phyloP scores from a whole-genome alignment of 2,797 vertebrate genomes.

The Rhinophrynus dorsalis region DNA sequence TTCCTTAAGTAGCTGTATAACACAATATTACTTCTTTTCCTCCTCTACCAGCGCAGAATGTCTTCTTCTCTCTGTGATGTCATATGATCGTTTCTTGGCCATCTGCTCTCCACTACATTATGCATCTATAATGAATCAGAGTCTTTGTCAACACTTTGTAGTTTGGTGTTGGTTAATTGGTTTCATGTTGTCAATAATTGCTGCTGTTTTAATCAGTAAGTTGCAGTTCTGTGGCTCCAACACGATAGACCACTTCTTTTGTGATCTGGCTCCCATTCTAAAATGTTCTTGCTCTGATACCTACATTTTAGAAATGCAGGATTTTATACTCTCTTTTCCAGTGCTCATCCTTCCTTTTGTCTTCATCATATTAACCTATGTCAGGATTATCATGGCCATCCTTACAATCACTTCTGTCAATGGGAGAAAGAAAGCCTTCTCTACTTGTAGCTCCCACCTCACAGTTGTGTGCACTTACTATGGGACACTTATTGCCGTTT shows the following conservation, averaged over 20 bases:
- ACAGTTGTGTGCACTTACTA: no score
- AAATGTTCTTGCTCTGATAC: neutral
- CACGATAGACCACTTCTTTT: conserved; percentile 1
- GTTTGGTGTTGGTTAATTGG: neutral
- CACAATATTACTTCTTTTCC: neutral
- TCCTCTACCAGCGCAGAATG: neutral
- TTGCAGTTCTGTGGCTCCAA: neutral
- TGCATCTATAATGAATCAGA: neutral
- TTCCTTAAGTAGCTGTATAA: neutral
- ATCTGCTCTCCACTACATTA: conserved; percentile 7
- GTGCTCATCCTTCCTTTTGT: neutral
- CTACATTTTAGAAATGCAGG: neutral
- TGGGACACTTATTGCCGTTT: no score
- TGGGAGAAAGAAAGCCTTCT: no score
- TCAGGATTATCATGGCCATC: no score
- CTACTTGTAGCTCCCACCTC: no score
- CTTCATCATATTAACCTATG: no score
- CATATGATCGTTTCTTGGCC: conserved; percentile 1
- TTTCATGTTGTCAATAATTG: neutral
- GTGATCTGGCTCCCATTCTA: conserved; percentile 12
- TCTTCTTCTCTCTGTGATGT: conserved; percentile 4
- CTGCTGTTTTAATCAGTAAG: neutral
- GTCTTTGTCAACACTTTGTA: neutral
- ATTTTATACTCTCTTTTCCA: neutral
- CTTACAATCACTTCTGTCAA: no score